Base-by-base conservation (phyloP, 2,888 invertebrate species). In the Anorthoa munda region DNA sequence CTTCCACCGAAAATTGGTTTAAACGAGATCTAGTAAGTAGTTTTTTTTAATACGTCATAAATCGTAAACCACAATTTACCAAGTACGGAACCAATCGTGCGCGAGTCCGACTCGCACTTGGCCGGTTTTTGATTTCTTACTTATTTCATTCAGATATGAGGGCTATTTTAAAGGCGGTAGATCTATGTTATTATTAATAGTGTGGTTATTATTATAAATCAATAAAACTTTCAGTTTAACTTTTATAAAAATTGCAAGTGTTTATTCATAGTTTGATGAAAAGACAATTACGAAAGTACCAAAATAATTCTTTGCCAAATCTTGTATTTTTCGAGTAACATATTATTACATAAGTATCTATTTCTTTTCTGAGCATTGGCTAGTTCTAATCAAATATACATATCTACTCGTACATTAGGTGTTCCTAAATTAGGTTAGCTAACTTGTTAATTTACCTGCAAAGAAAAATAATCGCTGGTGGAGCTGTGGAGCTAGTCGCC, bases 131-230 rank as follows among this genome's bases (percentile, higher is more conserved):
- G n/a, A n/a, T n/a, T n/a, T n/a, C n/a, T 26, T 26, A 12, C 26
- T 72, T 55, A 60, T 66, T 79, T 77, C 21, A 46, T 17, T 21
- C 18, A 46, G 23, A 45, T 18, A 26, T 53, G 26, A 3, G 58
- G 23, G 7, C 5, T 50, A 39, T 66, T 66, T 56, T 31, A 58
- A 17, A 50, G 17, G n/a, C 26, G 17, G 23, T 1, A 7, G 31
- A 31, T 56, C 4, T 59, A 9, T 18, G 21, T 50, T 2, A 13
- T 48, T 11, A 23, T 39, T 21, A 59, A 51, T 67, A 15, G 17
- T 39, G 2, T 5, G 50, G 5, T n/a, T 12, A n/a, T 3, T 39
- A 55, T 12, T 13, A 31, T 18, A 18, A 59, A 59, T 18, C 18
- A 26, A 58, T n/a, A 11, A 12, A 39, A 51, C 23, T 13, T n/a